Evolutionary conservation across 1,140 invertebrate genomes (phyloP).

Genomic region (Bombus breviceps): DNA sequence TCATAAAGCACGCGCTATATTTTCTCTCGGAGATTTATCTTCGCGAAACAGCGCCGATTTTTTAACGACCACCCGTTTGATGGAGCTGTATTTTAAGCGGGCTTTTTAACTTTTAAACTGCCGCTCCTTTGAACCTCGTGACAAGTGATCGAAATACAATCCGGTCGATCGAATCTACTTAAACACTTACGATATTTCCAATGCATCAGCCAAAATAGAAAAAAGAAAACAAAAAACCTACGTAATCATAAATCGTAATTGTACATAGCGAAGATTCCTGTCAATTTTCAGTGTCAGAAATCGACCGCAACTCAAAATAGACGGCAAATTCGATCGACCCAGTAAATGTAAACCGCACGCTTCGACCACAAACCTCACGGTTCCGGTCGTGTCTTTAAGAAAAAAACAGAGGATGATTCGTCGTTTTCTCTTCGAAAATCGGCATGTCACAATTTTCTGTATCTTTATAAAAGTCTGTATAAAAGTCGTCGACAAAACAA

Average conservation of each 20-base stretch:
- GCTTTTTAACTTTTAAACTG: neutral
- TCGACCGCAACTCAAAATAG: neutral
- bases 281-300: neutral
- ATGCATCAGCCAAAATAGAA: neutral
- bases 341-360: neutral
- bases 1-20: constrained; percentile 28
- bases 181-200: neutral
- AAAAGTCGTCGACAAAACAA: constrained; percentile 3
- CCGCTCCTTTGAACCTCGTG: neutral
- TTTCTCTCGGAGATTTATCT: constrained; percentile 40
- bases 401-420: neutral
- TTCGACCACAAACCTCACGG: constrained; percentile 1
- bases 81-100: constrained; percentile 29
- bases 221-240: neutral
- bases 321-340: constrained; percentile 8
- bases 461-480: no score
- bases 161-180: neutral
- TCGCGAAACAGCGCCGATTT: constrained; percentile 36
- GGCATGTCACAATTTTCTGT: neutral
- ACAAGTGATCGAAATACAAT: constrained; percentile 4
- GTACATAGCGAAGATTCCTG: neutral
- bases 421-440: neutral
- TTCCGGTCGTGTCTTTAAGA: neutral
- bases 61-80: constrained; percentile 33
- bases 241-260: neutral